These are phyloP conservation scores for Cardiocondyla obscurior DNA, from an alignment of 1,140 invertebrate genomes.

Conservation along the genomic window DNA sequence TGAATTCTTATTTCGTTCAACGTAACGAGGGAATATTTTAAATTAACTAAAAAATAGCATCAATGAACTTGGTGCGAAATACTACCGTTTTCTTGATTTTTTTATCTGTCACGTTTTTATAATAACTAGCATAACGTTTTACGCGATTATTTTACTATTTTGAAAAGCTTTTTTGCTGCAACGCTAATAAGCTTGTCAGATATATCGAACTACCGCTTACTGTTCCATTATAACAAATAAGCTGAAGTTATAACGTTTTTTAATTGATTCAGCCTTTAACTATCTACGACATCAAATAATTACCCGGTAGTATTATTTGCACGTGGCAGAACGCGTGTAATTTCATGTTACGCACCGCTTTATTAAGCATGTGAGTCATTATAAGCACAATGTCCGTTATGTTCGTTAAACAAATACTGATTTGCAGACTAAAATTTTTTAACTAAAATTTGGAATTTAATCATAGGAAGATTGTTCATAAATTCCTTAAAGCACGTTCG, in stretches of 20 bases:
- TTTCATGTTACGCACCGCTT: background rate
- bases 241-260: background rate
- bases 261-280: background rate
- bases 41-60: too few species aligned
- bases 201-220: background rate
- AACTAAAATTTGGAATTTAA: background rate
- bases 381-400: background rate
- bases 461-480: background rate
- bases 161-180: background rate
- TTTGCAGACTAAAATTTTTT: background rate
- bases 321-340: background rate
- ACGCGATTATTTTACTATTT: background rate
- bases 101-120: background rate
- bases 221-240: background rate
- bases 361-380: constrained; percentile 20
- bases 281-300: background rate
- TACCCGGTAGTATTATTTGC: background rate
- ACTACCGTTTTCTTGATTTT: too few species aligned
- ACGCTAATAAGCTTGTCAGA: background rate
- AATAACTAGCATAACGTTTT: background rate
- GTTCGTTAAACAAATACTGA: background rate
- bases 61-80: too few species aligned
- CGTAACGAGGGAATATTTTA: too few species aligned
- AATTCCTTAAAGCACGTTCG: too few species aligned
- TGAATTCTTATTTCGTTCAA: too few species aligned